Conservation (phyloP, 2,113 vertebrate species). For the Alouatta palliata region DNA sequence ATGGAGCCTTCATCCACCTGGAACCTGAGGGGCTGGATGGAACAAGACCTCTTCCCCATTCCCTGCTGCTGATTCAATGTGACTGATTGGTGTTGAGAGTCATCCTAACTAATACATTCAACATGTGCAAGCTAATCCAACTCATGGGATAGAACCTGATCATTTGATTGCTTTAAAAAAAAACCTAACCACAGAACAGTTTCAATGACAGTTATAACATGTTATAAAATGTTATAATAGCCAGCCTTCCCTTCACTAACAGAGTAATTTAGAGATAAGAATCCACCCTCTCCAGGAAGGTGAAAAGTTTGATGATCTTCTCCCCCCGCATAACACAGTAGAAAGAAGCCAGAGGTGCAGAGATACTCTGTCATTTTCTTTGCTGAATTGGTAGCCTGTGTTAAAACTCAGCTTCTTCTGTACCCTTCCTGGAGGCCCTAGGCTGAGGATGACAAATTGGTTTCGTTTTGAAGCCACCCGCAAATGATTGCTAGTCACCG, state of each 20-base stretch:
- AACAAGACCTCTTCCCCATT: background rate
- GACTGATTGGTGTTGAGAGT: background rate
- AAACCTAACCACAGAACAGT: background rate
- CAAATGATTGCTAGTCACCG: background rate
- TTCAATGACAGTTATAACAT: background rate
- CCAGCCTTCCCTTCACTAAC: background rate
- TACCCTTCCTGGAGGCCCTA: background rate
- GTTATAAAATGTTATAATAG: background rate
- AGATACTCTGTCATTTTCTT: background rate
- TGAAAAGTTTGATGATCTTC: background rate
- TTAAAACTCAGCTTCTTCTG: background rate
- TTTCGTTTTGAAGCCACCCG: background rate
- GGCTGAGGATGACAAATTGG: background rate
- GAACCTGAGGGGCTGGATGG: background rate
- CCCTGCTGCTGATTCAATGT: rapidly evolving
- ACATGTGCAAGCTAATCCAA: background rate
- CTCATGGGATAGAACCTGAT: background rate
- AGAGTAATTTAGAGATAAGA: background rate
- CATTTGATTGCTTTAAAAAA: background rate
- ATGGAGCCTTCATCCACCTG: background rate
- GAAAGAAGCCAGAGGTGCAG: background rate
- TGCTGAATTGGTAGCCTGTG: background rate
- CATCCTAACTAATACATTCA: background rate
- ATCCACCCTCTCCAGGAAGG: background rate
- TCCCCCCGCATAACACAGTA: background rate